Base-by-base conservation (phyloP, 2,797 vertebrate genomes). In the Ptychobarbus kaznakovi region DNA sequence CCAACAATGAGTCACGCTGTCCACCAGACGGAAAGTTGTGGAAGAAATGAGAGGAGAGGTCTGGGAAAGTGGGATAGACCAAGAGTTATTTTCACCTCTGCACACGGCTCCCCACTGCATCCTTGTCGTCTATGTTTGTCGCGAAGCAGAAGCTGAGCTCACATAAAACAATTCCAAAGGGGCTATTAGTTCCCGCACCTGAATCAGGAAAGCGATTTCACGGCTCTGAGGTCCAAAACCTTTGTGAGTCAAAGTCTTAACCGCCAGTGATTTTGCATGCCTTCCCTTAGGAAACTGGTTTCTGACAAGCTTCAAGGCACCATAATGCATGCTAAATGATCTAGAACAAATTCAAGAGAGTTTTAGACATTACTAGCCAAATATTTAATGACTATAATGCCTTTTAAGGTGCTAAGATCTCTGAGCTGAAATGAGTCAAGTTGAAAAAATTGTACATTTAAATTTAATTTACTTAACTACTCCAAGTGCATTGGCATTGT, bases 51-150 rank as follows among this genome's bases (percentile, higher is more conserved):
- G 58, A 61, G 82, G 22, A 42, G 80, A 28, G 15, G 51, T n/a
- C 18, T 0, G 28, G 66, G 42, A 85, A 66, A 80, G 40, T 65
- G 61, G 65, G 83, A 15, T 53, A 78, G 44, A 46, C 1, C 9
- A 56, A 86, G 56, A 44, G 18, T 74, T 81, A 88, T 88, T 85
- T 86, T 80, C 79, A 82, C 53, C 56, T 84, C 70, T 77, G 56
- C 12, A 46, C 53, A 76, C 46, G 38, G 68, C 75, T 49, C 49
- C 68, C 69, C 16, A 42, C 22, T 35, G 63, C 7, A 7, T 28
- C 28, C 28, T 66, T 7, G 28, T 35, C 28, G 18, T 6, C 18
- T 73, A 35, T 32, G 51, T 65, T 83, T 70, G 35, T 63, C 10
- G 38, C 1, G 40, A 76, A 58, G 16, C 1, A 70, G 46, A 70